A percentile compares a stretch with the other conserved stretches of the same genome.
These are phyloP conservation scores for Phataginus tetradactyla DNA, from an alignment of 2,797 vertebrate species.

Conservation along the genomic window DNA sequence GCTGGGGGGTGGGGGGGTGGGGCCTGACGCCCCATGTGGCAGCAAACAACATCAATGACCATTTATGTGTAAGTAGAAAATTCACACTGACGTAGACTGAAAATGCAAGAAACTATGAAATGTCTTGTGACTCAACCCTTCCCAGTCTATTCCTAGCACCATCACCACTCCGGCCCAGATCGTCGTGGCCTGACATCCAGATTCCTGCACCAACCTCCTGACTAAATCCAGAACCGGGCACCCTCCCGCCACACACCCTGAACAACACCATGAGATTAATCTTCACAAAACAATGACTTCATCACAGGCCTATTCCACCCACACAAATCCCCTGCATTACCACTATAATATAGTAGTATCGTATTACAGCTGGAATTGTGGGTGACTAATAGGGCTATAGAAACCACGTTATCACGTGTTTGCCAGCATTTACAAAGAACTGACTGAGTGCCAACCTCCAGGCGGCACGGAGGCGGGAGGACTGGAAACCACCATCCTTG, in stretches of 20 bases:
- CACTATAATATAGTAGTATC: neutral
- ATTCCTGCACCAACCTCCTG: neutral
- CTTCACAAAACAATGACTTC: neutral
- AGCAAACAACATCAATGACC: neutral
- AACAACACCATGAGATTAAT: neutral
- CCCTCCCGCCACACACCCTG: neutral
- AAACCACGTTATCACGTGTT: neutral
- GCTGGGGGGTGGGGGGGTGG: no score
- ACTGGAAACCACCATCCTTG: neutral
- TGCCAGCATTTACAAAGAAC: neutral
- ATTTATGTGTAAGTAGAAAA: neutral
- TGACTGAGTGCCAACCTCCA: neutral
- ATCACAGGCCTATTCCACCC: neutral
- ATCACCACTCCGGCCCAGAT: neutral
- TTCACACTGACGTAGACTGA: neutral
- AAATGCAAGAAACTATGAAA: neutral
- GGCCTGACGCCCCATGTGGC: neutral
- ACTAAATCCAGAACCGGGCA: neutral
- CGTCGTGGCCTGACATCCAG: neutral
- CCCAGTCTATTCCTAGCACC: neutral
- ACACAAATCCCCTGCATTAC: neutral
- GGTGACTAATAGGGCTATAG: neutral
- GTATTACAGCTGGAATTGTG: neutral
- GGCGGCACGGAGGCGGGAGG: no score
- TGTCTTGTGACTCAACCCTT: neutral